These are phyloP conservation scores for Gambelia wislizenii DNA, from an alignment of 2,797 vertebrate species.

Conservation along the genomic window DNA sequence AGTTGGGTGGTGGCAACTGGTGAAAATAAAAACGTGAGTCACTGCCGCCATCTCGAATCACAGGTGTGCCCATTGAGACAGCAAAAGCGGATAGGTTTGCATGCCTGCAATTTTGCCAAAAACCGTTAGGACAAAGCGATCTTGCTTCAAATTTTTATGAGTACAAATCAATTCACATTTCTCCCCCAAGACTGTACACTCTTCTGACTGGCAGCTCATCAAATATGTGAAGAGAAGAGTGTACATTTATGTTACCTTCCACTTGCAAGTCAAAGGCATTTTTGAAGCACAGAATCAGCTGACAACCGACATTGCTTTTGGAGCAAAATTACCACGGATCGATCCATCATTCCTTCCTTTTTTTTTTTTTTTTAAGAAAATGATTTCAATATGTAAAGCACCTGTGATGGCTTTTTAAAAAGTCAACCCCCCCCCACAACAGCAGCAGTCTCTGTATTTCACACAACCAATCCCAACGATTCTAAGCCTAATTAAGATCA, in stretches of 20 bases:
- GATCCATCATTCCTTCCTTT: accelerated
- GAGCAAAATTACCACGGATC: accelerated
- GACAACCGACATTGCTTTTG: neutral
- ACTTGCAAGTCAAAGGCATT: neutral
- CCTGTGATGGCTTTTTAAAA: neutral
- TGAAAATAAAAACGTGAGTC: too few relatives aligned
- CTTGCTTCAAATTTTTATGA: too few relatives aligned
- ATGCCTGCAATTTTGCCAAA: too few relatives aligned
- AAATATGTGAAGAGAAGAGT: neutral
- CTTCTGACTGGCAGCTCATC: neutral
- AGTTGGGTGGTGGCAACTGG: too few relatives aligned
- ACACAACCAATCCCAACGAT: neutral
- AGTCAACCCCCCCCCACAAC: too few relatives aligned
- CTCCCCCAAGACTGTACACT: neutral
- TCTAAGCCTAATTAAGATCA: constrained; percentile 11
- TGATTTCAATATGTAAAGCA: accelerated
- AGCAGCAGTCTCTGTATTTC: neutral
- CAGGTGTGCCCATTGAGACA: too few relatives aligned
- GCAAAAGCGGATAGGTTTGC: too few relatives aligned
- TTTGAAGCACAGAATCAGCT: neutral
- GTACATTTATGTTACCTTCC: too few relatives aligned
- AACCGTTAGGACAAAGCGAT: too few relatives aligned
- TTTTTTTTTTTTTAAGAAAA: neutral
- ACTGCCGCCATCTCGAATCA: too few relatives aligned
- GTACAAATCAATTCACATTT: too few relatives aligned